Conservation (phyloP, 2,797 vertebrate genomes). For the Urocyon cinereoargenteus region DNA sequence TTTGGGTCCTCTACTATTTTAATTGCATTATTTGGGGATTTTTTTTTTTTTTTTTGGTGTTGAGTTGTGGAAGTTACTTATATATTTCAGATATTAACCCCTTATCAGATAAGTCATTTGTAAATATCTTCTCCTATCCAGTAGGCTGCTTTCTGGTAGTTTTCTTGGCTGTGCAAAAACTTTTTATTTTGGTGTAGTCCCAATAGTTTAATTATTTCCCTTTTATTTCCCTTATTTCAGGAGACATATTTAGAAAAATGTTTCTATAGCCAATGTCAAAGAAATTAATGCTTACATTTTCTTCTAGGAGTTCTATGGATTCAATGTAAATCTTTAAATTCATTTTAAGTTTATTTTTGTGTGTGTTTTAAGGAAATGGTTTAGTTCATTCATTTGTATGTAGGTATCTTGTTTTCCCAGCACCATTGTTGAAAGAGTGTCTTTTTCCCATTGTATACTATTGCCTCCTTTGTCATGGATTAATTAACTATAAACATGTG, state of each 20-base stretch:
- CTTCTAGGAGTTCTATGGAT: background rate
- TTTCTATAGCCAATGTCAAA: background rate
- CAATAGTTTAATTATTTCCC: background rate
- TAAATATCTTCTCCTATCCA: background rate
- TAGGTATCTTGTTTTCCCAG: background rate
- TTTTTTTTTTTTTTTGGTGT: background rate
- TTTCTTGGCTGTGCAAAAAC: background rate
- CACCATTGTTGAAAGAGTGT: background rate
- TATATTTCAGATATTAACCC: background rate
- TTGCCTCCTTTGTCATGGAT: background rate
- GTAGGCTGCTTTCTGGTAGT: background rate
- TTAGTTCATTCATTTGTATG: background rate
- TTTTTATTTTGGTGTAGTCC: background rate
- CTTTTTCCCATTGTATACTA: background rate
- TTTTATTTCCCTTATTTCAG: background rate
- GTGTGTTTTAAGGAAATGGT: background rate
- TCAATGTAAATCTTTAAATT: background rate
- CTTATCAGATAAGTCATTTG: background rate
- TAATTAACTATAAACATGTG: background rate
- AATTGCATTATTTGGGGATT: background rate
- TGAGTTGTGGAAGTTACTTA: background rate
- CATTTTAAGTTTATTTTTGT: background rate
- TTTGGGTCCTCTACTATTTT: background rate
- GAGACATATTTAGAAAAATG: background rate
- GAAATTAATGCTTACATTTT: background rate